Evolutionary conservation across 1,140 invertebrate genomes (phyloP).

Genomic region (Pemphigus obesinymphae): DNA sequence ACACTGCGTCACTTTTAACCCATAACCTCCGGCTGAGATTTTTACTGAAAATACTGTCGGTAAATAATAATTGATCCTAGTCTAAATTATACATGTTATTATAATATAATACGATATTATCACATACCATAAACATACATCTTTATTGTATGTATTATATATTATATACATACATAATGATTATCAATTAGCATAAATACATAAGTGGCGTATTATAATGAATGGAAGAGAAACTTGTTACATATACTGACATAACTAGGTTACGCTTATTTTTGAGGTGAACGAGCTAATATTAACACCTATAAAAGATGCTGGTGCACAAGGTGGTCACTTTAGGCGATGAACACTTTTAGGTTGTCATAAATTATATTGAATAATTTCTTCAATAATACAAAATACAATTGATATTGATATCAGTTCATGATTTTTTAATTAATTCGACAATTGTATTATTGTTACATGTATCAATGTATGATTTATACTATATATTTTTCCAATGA

Average conservation of each 20-base stretch:
- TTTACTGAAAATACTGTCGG: background rate
- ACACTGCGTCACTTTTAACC: background rate
- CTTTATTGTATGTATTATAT: background rate
- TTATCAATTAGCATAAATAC: conserved; percentile 25
- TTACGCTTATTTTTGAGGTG: conserved; percentile 14
- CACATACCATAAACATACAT: background rate
- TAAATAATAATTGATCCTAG: background rate
- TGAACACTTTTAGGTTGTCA: background rate
- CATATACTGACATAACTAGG: conserved; percentile 19
- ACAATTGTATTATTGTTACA: no score
- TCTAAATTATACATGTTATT: background rate
- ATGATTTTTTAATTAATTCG: no score
- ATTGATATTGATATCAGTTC: no score
- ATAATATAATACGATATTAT: no score
- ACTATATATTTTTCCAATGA: no score
- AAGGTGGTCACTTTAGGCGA: background rate
- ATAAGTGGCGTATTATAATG: conserved; percentile 4
- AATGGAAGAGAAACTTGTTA: background rate
- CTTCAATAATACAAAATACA: no score
- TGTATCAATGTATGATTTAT: no score
- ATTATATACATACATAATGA: background rate
- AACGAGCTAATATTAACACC: background rate
- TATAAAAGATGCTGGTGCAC: background rate
- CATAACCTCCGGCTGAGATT: background rate
- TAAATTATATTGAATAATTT: no score